Conservation (phyloP, 92 coral and sea anemone genomes). For the Meandrina meandrites region DNA sequence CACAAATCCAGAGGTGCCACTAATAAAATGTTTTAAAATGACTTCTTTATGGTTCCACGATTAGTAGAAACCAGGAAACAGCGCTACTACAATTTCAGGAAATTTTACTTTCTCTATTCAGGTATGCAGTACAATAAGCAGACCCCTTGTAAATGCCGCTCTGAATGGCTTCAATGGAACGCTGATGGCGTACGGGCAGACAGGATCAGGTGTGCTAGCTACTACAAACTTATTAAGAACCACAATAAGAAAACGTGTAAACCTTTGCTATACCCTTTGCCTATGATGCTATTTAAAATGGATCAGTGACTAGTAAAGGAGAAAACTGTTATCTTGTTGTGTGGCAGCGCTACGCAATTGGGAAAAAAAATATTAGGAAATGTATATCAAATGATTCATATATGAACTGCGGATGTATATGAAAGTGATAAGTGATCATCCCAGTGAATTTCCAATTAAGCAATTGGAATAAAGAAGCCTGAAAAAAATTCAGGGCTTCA, state of each 20-base stretch:
- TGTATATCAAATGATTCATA: too few species aligned
- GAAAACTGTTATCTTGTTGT: neutral
- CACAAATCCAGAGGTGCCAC: conserved; percentile 81
- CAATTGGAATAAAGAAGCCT: too few species aligned
- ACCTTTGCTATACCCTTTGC: neutral
- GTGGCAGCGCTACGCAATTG: neutral
- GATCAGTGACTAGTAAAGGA: too few species aligned
- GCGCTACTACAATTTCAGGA: neutral
- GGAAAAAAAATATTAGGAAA: too few species aligned
- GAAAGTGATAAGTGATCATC: too few species aligned
- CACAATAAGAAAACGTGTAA: too few species aligned
- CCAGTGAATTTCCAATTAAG: too few species aligned
- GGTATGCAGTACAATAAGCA: conserved; percentile 87
- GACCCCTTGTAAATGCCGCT: conserved; percentile 91
- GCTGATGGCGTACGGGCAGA: conserved; percentile 97
- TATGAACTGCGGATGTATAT: too few species aligned
- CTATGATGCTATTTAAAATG: neutral
- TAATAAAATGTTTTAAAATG: too few species aligned
- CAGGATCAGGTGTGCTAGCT: conserved; percentile 77
- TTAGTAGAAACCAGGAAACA: too few species aligned
- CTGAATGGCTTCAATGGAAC: conserved; percentile 98
- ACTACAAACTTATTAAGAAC: neutral
- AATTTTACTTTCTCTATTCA: neutral
- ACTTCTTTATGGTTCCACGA: neutral
- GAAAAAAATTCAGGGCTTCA: too few species aligned